Base-by-base conservation (phyloP, 2,113 vertebrate species). In the Synodontis membranacea region DNA sequence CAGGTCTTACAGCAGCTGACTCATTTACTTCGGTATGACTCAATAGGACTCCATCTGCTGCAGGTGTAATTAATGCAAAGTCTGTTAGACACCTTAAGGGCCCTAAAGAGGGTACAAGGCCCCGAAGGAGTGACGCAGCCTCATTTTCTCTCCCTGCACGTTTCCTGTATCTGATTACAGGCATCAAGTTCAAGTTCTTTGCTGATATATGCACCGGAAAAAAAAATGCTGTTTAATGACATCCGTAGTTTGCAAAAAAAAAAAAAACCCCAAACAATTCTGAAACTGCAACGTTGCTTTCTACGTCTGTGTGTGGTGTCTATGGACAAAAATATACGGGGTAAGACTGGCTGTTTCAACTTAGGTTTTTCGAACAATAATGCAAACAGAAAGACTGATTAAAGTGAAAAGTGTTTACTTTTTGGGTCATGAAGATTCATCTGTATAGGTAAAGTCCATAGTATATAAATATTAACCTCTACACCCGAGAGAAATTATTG, bases 21-120 rank as follows among this genome's bases (percentile, higher is more conserved):
- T 91, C 89, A 90, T 92, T 93, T 84, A 52, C 89, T 89, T 88
- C 72, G 75, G 84, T 86, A 78, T 70, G 80, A 88, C 89, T 89
- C 83, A 86, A 92, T 89, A 81, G 62, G 81, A 88, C 88, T 88
- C 88, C 89, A 92, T 89, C 84, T 91, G 87, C 86, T 92, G 86
- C 86, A 89, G 80, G 54, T 91, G 89, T 90, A 92, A 91, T 92
- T 89, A 91, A 91, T 88, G 84, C 88, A 89, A 70, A 84, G 88
- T 56, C 89, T 88, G 81, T 7, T 86, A 78, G 84, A 89, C 78
- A 52, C 88, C 78, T 89, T 89, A 83, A 87, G 84, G 79, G 86
- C 76, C n/a, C 62, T 82, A 81, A 87, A 86, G 84, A 81, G 88
- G 81, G 58, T 86, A 86, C 84, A 86, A 75, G 83, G 42, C 88